phyloP scores from a whole-genome alignment of 2,113 vertebrate genomes.

The Ardeotis arabs region DNA sequence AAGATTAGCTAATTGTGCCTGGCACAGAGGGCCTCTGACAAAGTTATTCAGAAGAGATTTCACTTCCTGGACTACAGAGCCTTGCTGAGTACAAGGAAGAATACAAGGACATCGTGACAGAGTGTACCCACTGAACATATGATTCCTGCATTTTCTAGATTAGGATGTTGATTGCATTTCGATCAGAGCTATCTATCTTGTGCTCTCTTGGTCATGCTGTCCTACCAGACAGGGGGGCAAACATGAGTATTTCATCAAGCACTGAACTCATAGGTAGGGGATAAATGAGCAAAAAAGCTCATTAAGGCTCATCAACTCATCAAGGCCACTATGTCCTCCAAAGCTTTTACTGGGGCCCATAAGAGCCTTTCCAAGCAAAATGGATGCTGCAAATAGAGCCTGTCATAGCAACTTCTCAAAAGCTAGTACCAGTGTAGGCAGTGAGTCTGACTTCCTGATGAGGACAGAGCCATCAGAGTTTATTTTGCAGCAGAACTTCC shows the following conservation, averaged over 20 bases:
- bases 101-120: background rate
- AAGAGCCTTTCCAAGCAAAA: background rate
- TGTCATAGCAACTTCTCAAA: background rate
- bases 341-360: background rate
- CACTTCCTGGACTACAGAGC: background rate
- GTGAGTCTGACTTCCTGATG: background rate
- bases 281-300: background rate
- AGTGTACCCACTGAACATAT: background rate
- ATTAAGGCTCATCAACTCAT: background rate
- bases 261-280: background rate
- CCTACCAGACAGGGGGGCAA: background rate
- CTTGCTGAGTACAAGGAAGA: background rate
- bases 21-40: background rate
- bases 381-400: background rate
- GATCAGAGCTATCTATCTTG: background rate
- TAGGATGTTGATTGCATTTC: constrained; percentile 21
- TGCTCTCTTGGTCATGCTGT: background rate
- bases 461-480: background rate
- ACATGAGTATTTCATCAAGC: constrained; percentile 15
- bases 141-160: background rate
- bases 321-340: background rate
- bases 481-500: background rate
- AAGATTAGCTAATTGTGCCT: background rate
- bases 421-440: background rate
- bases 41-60: constrained; percentile 16